Base-by-base conservation (phyloP, 2,797 vertebrate species). In the Hylomyscus alleni region DNA sequence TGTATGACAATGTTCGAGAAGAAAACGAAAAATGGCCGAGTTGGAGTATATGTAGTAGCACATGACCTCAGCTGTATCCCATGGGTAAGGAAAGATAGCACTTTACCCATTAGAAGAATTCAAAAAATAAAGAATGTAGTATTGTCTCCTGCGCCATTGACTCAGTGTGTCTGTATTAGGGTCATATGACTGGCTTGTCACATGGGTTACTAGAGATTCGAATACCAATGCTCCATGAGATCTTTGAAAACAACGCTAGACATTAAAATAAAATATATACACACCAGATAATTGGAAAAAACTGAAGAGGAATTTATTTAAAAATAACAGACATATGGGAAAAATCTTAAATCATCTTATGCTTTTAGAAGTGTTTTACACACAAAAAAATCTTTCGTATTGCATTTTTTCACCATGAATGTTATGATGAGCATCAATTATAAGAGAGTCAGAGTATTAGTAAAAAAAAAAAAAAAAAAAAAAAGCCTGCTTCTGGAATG, bases 321-420 rank as follows among this genome's bases (percentile, higher is more conserved):
- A 58, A 40, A 15, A 40, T 82, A 60, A 40, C 34, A 82, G 80
- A 26, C 44, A 56, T 73, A 76, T 77, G 91, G 34, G 29, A 73
- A 19, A 54, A n/a, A 60, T 4, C 40, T 94, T 76, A 77, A 89
- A 47, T 82, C 12, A 85, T 72, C 94, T 95, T 78, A 69, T n/a
- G 50, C 34, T 86, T 91, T 94, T 12, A 58, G 37, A 58, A 60
- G 50, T 89, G 72, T 72, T 76, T 58, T 56, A 20, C 11, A 12
- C 26, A 47, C 31, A 19, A 11, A 37, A 17, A 37, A 22, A 52
- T 80, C 80, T 88, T 94, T 10, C 2, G 20, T 52, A 47, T 76
- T 85, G 3, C 2, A 34, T 26, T 82, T 44, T 67, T 44, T 92
- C 47, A 90, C 29, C 58, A 7, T 89, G 54, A 93, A 24, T 31